Evolutionary conservation across 2,888 invertebrate species (phyloP).

Genomic region (Atrina japonica): DNA sequence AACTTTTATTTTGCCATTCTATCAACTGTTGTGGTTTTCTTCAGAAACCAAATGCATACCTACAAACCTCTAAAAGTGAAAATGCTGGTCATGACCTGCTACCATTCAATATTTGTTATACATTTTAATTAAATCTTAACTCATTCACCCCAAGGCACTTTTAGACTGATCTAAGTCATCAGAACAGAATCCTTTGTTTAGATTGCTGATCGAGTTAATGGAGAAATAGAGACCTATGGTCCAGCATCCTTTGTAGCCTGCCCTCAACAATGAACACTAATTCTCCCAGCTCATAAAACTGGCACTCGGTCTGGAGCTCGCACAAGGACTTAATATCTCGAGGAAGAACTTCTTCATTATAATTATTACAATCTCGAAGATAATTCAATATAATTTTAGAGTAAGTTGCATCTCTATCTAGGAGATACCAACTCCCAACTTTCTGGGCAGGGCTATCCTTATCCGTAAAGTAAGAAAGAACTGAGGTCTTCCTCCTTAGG

Average conservation of each 20-base stretch:
- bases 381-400: not conserved
- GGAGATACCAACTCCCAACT: not conserved
- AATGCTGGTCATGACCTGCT: no score
- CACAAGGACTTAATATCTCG: constrained; percentile 1
- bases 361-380: constrained; percentile 2
- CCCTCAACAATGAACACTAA: not conserved
- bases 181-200: no score
- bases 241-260: not conserved
- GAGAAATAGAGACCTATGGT: not conserved
- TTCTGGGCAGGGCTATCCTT: not conserved
- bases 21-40: no score
- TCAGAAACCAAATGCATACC: no score
- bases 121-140: no score
- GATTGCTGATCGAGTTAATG: no score
- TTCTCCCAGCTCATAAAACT: not conserved
- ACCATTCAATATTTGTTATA: no score
- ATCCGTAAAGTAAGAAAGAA: not conserved
- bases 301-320: constrained; percentile 9
- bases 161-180: no score
- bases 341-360: not conserved
- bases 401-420: not conserved
- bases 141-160: no score
- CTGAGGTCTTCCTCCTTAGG: constrained; percentile 1
- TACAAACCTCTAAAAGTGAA: no score
- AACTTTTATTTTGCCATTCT: no score